These are phyloP conservation scores for Cranoglanis bouderius DNA, from an alignment of 2,113 vertebrate species.

Conservation along the genomic window DNA sequence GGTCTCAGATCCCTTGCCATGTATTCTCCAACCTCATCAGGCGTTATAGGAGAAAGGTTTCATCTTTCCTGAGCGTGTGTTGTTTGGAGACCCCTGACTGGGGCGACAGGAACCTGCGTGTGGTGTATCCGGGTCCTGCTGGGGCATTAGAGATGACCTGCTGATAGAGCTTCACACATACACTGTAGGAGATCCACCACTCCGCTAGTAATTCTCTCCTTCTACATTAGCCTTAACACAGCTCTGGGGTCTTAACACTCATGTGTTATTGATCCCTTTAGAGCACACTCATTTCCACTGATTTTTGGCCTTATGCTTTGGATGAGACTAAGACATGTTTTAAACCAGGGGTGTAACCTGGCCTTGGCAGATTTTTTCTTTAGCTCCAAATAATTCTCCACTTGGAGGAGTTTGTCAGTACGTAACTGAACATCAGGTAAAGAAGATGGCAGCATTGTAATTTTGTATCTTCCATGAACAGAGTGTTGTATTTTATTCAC, in stretches of 20 bases:
- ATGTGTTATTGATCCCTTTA: not conserved
- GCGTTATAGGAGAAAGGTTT: no score
- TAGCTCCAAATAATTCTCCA: no score
- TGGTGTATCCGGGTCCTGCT: constrained; percentile 55
- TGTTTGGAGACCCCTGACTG: constrained; percentile 37
- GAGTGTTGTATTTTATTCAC: no score
- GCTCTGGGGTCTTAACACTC: not conserved
- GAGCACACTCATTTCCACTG: not conserved
- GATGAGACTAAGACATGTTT: not conserved
- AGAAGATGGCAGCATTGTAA: no score
- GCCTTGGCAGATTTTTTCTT: no score
- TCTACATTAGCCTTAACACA: not conserved
- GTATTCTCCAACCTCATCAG: no score
- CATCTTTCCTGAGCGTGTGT: not conserved
- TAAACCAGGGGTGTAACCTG: no score
- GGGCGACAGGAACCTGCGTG: constrained; percentile 23
- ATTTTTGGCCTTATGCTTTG: constrained; percentile 1
- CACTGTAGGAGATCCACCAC: constrained; percentile 40
- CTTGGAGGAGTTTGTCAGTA: no score
- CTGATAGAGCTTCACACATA: constrained; percentile 61
- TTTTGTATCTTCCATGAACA: no score
- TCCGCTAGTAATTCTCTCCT: constrained; percentile 26
- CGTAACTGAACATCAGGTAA: no score
- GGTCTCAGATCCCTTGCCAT: no score
- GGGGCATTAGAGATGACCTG: constrained; percentile 66